A percentile compares a stretch with the other conserved stretches of the same genome.
These are phyloP conservation scores for Julus scandinavius DNA, from an alignment of 2,888 invertebrate genomes.

Conservation along the genomic window DNA sequence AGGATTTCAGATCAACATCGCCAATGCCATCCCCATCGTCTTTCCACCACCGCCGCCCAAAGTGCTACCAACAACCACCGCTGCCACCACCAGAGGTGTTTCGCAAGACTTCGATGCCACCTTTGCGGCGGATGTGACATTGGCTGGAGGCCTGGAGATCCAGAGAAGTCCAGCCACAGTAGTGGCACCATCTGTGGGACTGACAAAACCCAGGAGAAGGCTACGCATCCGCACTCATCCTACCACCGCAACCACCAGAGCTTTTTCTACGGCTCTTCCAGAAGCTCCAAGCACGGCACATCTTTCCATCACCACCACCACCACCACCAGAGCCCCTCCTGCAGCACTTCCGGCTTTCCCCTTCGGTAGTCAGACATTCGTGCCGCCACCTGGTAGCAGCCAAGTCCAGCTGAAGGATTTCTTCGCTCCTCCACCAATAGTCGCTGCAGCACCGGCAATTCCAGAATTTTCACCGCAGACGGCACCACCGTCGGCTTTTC, in stretches of 20 bases:
- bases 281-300: background rate
- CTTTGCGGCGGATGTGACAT: background rate
- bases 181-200: background rate
- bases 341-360: background rate
- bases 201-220: background rate
- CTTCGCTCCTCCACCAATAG: background rate
- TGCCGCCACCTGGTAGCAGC: background rate
- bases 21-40: constrained; percentile 51
- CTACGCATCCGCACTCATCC: background rate
- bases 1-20: constrained; percentile 22
- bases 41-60: constrained; percentile 35
- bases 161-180: background rate
- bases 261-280: background rate
- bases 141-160: background rate
- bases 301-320: background rate
- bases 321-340: background rate
- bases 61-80: background rate
- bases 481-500: background rate
- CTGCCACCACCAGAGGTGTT: constrained; percentile 9
- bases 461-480: background rate
- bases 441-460: too few relatives aligned
- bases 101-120: background rate
- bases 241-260: background rate
- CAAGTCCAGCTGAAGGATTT: background rate
- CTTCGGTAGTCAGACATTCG: background rate